A percentile compares a stretch with the other conserved stretches of the same genome.
Evolutionary conservation across 2,888 invertebrate genomes (phyloP).

Genomic region (Dione vanillae): DNA sequence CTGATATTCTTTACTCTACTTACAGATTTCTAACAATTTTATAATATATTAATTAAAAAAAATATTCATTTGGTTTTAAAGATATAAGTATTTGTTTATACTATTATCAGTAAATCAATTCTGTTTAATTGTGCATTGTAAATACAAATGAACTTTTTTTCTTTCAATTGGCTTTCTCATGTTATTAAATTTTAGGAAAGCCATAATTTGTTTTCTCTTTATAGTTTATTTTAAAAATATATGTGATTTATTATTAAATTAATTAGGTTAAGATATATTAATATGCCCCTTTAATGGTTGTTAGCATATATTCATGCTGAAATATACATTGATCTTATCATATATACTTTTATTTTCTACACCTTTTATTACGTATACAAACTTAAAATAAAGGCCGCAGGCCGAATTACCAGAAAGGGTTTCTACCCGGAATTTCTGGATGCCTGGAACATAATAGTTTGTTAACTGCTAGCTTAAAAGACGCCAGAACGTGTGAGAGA

Average conservation of each 20-base stretch:
- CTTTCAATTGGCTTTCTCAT: not conserved
- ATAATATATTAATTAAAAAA: slow-evolving; percentile 5
- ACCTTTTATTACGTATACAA: not conserved
- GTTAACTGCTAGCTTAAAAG: too few species aligned
- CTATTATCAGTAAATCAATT: not conserved
- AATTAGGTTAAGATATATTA: slow-evolving; percentile 59
- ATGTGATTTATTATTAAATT: slow-evolving; percentile 68
- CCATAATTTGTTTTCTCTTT: slow-evolving; percentile 41
- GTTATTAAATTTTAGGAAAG: slow-evolving; percentile 15
- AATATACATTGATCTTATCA: slow-evolving; percentile 39
- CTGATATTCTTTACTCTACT: not conserved
- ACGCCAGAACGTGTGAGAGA: too few species aligned
- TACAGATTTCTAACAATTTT: slow-evolving; percentile 2
- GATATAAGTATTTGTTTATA: not conserved
- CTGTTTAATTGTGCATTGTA: not conserved
- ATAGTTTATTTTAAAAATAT: slow-evolving; percentile 43
- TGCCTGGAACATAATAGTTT: too few species aligned
- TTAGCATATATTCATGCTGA: slow-evolving; percentile 56
- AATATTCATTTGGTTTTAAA: not conserved
- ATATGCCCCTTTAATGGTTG: slow-evolving; percentile 57
- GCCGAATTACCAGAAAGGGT: too few species aligned
- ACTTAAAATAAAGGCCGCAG: too few species aligned
- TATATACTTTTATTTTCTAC: not conserved
- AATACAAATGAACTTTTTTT: not conserved
- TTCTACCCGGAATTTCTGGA: too few species aligned